Evolutionary conservation across 2,888 invertebrate genomes (phyloP).

Genomic region (Cylloceria caligata): DNA sequence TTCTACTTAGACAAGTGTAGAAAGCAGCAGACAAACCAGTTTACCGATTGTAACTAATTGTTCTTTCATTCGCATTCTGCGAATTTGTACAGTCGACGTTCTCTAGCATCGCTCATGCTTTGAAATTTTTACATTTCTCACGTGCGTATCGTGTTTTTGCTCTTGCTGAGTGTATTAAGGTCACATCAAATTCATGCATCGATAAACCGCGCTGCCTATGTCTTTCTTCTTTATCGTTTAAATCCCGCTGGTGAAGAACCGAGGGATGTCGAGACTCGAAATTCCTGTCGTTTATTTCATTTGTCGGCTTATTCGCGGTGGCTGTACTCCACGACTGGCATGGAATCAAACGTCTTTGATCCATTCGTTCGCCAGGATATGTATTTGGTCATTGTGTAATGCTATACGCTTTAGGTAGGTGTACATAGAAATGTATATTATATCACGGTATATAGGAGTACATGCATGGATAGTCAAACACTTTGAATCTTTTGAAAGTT

Average conservation of each 20-base stretch:
- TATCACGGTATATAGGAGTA: background rate
- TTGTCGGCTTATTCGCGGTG: constrained; percentile 6
- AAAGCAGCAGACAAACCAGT: constrained; percentile 1
- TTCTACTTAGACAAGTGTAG: background rate
- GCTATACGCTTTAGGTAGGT: background rate
- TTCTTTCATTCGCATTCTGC: constrained; percentile 5
- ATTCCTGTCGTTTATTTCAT: background rate
- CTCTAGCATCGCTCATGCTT: background rate
- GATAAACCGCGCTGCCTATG: too few species aligned
- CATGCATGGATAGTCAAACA: background rate
- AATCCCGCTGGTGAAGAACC: background rate
- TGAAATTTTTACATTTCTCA: background rate
- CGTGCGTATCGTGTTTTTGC: too few species aligned
- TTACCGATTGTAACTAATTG: constrained; percentile 23
- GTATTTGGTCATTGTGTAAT: constrained; percentile 6
- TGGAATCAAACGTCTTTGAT: constrained; percentile 22
- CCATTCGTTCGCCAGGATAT: background rate
- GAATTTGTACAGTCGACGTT: background rate
- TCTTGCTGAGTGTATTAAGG: too few species aligned
- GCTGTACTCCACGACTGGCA: constrained; percentile 9
- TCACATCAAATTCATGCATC: too few species aligned
- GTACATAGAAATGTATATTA: background rate
- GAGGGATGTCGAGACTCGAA: constrained; percentile 3
- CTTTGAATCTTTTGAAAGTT: constrained; percentile 11
- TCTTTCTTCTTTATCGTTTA: too few species aligned